Evolutionary conservation across 2,888 invertebrate genomes (phyloP).

Genomic region (Eulithis testata): DNA sequence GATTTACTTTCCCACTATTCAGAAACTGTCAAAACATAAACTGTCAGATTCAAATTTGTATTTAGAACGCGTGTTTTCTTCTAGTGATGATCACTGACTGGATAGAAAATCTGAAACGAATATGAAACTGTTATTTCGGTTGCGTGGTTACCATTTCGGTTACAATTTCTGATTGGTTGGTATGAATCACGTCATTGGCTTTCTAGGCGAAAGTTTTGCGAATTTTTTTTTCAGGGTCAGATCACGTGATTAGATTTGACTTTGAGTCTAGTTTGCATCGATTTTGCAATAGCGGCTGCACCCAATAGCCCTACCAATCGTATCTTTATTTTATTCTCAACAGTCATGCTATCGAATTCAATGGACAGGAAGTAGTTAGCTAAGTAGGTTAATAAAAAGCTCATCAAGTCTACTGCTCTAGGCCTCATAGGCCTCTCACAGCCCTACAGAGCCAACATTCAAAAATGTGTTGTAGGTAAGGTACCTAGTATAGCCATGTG

Average conservation of each 20-base stretch:
- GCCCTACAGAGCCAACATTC: no score
- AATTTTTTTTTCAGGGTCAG: slow-evolving; percentile 32
- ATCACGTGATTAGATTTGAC: slow-evolving; percentile 15
- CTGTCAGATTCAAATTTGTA: slow-evolving; percentile 5
- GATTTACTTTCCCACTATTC: slow-evolving; percentile 6
- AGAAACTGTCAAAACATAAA: slow-evolving; percentile 23
- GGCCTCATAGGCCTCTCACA: no score
- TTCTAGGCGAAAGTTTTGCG: slow-evolving; percentile 27
- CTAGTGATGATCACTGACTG: slow-evolving; percentile 29
- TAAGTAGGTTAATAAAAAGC: no score
- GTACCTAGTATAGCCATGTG: no score
- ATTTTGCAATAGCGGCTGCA: not conserved
- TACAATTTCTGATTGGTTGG: slow-evolving; percentile 25
- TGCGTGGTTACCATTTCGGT: slow-evolving; percentile 32
- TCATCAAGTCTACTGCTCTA: no score
- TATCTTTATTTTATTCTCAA: no score
- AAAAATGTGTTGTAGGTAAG: no score
- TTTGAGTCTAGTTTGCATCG: slow-evolving; percentile 28
- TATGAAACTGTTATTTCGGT: slow-evolving; percentile 34
- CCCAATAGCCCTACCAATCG: no score
- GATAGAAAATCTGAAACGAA: slow-evolving; percentile 14
- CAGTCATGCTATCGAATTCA: no score
- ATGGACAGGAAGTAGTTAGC: no score
- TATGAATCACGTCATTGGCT: slow-evolving; percentile 22
- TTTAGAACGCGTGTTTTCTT: slow-evolving; percentile 23